Conservation (phyloP, 1,140 invertebrate species). For the Venturia canescens region DNA sequence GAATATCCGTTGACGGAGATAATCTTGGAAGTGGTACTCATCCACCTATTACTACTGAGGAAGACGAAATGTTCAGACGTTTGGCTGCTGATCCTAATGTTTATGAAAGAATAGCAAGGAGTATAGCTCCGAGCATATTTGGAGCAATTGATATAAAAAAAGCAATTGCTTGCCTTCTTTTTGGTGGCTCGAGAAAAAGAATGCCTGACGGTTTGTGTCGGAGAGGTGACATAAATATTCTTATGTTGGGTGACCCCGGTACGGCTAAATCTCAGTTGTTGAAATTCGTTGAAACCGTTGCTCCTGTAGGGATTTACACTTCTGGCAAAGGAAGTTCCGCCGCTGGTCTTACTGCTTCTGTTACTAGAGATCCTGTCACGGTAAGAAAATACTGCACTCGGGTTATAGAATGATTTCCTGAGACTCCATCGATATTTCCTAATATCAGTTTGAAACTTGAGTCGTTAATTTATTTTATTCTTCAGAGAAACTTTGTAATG, state of each 20-base stretch:
- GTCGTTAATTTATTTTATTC: conserved; percentile 52
- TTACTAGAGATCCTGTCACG: conserved; percentile 93
- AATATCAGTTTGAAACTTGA: background rate
- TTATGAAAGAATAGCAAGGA: conserved; percentile 93
- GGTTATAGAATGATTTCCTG: background rate
- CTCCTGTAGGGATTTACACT: conserved; percentile 98
- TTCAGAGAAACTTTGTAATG: conserved; percentile 97
- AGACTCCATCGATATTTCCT: too few relatives aligned
- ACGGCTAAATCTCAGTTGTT: conserved; percentile 99
- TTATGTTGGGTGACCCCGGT: conserved; percentile 98
- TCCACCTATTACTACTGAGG: conserved; percentile 83
- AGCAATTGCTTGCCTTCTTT: conserved; percentile 96
- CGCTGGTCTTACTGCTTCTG: conserved; percentile 98
- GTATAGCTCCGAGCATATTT: conserved; percentile 98
- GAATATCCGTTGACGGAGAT: conserved; percentile 90
- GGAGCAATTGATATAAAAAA: conserved; percentile 98
- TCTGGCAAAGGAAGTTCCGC: conserved; percentile 99
- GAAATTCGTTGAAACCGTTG: conserved; percentile 97
- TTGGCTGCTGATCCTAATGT: conserved; percentile 91
- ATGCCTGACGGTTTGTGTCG: conserved; percentile 96
- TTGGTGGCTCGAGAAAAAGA: conserved; percentile 93
- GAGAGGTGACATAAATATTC: conserved; percentile 97
- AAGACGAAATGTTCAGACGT: conserved; percentile 94
- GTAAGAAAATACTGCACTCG: conserved; percentile 78
- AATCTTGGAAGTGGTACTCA: conserved; percentile 80